Base-by-base conservation (phyloP, 2,797 vertebrate genomes). In the Coreius guichenoti region DNA sequence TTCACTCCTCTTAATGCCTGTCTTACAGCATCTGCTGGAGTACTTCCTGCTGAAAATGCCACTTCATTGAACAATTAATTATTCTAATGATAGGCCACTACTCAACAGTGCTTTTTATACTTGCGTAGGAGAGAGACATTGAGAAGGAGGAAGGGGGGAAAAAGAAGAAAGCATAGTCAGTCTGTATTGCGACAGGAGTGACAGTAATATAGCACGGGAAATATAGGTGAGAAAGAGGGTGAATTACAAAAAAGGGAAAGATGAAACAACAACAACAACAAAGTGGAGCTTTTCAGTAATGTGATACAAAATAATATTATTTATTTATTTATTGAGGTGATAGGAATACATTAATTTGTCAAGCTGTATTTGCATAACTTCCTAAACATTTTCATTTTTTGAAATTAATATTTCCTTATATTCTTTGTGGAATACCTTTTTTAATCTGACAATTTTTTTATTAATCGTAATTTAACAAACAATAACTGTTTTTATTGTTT, bases 31-130 rank as follows among this genome's bases (percentile, higher is more conserved):
- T 85, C 83, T 56, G 4, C 92, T 90, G 86, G 92, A 94, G 92
- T 93, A 91, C 92, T 89, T 94, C 86, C 89, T 87, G 90, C 89
- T 91, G 90, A 95, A 94, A 90, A 93, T 87, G 81, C 91, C 93
- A 93, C 94, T 95, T 92, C 92, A 93, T 91, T 93, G 92, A 94
- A 94, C 93, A 94, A 94, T 95, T 93, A 94, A 94, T 95, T 94
- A 95, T 93, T 95, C 90, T 94, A 94, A 94, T 94, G 92, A 94
- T 92, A 93, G 93, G 85, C 92, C 87, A 79, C 91, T 87, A 90
- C 91, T 93, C 91, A 90, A 91, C 89, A 88, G 85, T 91, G 91
- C 92, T 92, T 91, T 92, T 92, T 91, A 90, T 85, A 84, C 67
- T 88, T 68, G 78, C 49, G 78, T 84, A 87, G 87, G 88, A 81